phyloP scores from a whole-genome alignment of 2,888 invertebrate species.

The Atrina japonica region DNA sequence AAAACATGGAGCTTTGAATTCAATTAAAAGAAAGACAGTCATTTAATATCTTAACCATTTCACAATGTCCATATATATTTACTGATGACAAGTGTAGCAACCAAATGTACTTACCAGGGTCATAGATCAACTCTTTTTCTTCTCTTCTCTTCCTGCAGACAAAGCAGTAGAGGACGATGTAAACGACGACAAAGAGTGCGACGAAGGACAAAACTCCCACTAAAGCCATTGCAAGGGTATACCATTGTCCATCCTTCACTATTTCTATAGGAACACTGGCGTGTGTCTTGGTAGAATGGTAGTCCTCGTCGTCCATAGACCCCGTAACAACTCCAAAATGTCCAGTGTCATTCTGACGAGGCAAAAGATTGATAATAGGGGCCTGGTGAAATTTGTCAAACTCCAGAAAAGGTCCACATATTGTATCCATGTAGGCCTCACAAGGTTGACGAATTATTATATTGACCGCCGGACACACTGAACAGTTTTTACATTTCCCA shows the following conservation, averaged over 20 bases:
- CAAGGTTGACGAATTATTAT: conserved; percentile 33
- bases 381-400: conserved; percentile 43
- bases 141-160: conserved; percentile 35
- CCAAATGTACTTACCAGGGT: conserved; percentile 41
- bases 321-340: conserved; percentile 18
- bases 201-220: conserved; percentile 40
- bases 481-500: conserved; percentile 12
- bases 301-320: not conserved
- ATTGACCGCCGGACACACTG: conserved; percentile 20
- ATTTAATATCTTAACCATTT: too few species aligned
- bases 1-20: too few species aligned
- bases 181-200: conserved; percentile 34
- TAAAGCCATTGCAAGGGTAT: conserved; percentile 40
- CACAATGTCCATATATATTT: too few species aligned
- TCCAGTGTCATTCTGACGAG: conserved; percentile 15
- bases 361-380: conserved; percentile 27
- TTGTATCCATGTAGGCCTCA: conserved; percentile 11
- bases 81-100: too few species aligned
- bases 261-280: conserved; percentile 14
- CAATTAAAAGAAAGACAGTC: too few species aligned
- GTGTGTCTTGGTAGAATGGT: conserved; percentile 5
- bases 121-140: conserved; percentile 39
- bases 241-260: conserved; percentile 38
- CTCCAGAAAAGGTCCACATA: conserved; percentile 41
- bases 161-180: conserved; percentile 41